Base-by-base conservation (phyloP, 2,113 vertebrate species). In the Mandrillus leucophaeus region DNA sequence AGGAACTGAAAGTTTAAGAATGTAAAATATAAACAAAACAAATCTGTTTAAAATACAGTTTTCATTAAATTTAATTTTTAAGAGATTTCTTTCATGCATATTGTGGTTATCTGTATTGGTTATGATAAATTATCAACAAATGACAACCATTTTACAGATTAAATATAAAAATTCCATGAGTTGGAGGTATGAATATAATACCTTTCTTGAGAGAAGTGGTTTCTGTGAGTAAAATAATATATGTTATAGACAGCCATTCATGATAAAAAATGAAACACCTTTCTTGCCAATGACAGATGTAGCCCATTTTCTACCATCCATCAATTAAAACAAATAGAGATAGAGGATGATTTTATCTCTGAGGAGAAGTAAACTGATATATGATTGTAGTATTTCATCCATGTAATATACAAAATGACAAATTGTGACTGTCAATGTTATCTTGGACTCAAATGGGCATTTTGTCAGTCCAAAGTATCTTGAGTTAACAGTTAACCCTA, bases 1-100 rank as follows among this genome's bases (percentile, higher is more conserved):
- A 97, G 95, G 96, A 98, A 95, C 76, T 98, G 75, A 88, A 98
- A 98, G 89, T 97, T 70, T 27, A 98, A 92, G 72, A 90, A 93
- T 95, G 88, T 27, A 87, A 96, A 97, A 95, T 90, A 32, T 88
- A 86, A 75, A 96, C 93, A 96, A 87, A 35, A 66, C 0, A 8
- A 98, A 70, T 93, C 1, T 13, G 0, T 8, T 9, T 91, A 85
- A 97, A 98, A 94, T 96, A 73, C 55, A 94, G 45, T 96, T 98
- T 98, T 96, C 23, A 22, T 97, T 93, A 93, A 87, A 87, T 90
- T 48, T 95, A 88, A 95, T 70, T 48, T 97, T 90, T 96, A 90
- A 98, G 95, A 97, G 84, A 98, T 93, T 96, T 85, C 20, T 89
- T 97, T 72, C 82, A 87, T 97, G 93, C 17, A 73, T 86, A 64